These are phyloP conservation scores for Berghia stephanieae DNA, from an alignment of 1,140 invertebrate species.

Conservation along the genomic window DNA sequence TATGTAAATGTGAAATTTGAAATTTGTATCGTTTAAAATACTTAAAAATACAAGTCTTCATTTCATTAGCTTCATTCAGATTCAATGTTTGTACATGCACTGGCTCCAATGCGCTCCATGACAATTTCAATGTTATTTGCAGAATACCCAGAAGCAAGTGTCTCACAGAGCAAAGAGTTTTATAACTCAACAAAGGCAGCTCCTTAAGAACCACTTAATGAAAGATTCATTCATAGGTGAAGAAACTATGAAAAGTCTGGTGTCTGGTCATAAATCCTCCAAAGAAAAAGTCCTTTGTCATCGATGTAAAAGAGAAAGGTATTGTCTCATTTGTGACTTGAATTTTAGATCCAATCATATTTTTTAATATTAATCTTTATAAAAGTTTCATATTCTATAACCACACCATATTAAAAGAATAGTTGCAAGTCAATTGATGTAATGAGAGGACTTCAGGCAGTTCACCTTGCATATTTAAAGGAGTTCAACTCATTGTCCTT, in stretches of 20 bases:
- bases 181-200: conserved; percentile 18
- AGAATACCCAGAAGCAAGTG: conserved; percentile 27
- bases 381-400: not conserved
- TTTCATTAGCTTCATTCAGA: too few species aligned
- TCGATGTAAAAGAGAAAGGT: conserved; percentile 63
- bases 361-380: not conserved
- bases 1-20: too few species aligned
- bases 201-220: conserved; percentile 16
- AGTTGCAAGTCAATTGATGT: too few species aligned
- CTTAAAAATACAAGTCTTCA: too few species aligned
- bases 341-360: not conserved
- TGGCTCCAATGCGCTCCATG: too few species aligned
- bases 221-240: conserved; percentile 46
- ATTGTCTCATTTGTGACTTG: not conserved
- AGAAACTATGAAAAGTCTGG: conserved; percentile 61
- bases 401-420: too few species aligned
- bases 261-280: conserved; percentile 57
- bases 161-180: not conserved
- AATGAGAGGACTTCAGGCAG: too few species aligned
- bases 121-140: too few species aligned
- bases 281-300: conserved; percentile 58
- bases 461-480: too few species aligned
- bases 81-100: too few species aligned
- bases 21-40: too few species aligned
- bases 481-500: too few species aligned